phyloP scores from a whole-genome alignment of 2,113 vertebrate genomes.

The Prinia subflava region DNA sequence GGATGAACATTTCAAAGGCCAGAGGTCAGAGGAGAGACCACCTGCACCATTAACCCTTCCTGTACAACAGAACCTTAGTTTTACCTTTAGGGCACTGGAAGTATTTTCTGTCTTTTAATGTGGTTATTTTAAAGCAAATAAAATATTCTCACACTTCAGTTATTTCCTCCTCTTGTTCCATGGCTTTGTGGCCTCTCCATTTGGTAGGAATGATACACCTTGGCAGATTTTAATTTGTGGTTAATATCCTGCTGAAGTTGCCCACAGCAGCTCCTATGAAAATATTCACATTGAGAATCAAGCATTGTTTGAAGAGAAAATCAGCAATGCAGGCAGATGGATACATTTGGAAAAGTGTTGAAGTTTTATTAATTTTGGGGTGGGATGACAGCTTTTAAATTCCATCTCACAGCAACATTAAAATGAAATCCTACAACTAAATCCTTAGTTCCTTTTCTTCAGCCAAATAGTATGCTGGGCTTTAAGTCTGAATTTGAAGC shows the following conservation, averaged over 20 bases:
- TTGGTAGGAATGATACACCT: neutral
- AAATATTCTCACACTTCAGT: neutral
- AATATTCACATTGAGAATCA: neutral
- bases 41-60: constrained; percentile 49
- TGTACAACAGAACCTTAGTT: neutral
- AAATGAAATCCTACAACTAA: neutral
- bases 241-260: neutral
- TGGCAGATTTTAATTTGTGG: neutral
- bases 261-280: neutral
- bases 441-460: neutral
- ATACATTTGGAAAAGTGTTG: neutral
- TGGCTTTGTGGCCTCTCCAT: neutral
- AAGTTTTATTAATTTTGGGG: neutral
- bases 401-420: neutral
- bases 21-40: constrained; percentile 52
- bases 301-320: neutral
- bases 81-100: neutral
- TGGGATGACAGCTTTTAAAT: neutral
- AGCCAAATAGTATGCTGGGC: neutral
- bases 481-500: neutral
- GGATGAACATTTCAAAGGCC: constrained; percentile 49
- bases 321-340: neutral
- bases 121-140: neutral
- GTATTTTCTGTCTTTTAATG: neutral
- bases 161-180: neutral